These are phyloP conservation scores for Scomberomorus guttatus DNA, from an alignment of 2,797 vertebrate species.

Conservation along the genomic window DNA sequence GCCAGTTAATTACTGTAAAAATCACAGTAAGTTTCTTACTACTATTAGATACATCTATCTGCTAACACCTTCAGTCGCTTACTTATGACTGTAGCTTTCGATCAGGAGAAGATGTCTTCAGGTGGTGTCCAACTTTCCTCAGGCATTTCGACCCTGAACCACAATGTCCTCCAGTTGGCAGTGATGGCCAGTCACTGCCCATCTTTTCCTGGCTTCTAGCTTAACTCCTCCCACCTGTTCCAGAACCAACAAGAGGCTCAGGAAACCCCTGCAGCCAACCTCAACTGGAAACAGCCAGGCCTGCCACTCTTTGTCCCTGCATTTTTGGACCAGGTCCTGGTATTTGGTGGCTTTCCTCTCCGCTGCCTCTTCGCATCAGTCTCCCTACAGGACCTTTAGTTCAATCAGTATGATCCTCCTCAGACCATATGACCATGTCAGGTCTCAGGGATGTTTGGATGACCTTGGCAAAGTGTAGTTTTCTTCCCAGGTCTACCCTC, in stretches of 20 bases:
- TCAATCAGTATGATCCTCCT: conserved; percentile 5
- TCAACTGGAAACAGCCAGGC: conserved; percentile 13
- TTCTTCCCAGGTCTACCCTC: neutral
- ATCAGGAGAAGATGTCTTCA: neutral
- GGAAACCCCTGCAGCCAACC: conserved; percentile 12
- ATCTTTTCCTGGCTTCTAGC: neutral
- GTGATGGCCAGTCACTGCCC: neutral
- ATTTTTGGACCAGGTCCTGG: conserved; percentile 10
- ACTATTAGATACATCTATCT: too few relatives aligned
- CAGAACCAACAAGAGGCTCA: neutral
- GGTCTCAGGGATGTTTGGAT: neutral
- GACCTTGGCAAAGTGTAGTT: neutral
- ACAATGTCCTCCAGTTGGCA: neutral
- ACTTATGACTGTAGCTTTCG: neutral
- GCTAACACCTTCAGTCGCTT: too few relatives aligned
- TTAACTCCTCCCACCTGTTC: neutral
- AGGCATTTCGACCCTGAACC: neutral
- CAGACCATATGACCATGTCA: neutral
- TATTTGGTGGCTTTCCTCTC: conserved; percentile 7
- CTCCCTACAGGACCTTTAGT: neutral
- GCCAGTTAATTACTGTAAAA: too few relatives aligned
- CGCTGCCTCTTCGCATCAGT: neutral
- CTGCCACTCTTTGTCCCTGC: conserved; percentile 18
- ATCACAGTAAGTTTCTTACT: too few relatives aligned
- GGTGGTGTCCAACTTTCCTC: neutral